A percentile compares a stretch with the other conserved stretches of the same genome.
Conservation (phyloP, 1,140 invertebrate species). For the Papilio dardanus region DNA sequence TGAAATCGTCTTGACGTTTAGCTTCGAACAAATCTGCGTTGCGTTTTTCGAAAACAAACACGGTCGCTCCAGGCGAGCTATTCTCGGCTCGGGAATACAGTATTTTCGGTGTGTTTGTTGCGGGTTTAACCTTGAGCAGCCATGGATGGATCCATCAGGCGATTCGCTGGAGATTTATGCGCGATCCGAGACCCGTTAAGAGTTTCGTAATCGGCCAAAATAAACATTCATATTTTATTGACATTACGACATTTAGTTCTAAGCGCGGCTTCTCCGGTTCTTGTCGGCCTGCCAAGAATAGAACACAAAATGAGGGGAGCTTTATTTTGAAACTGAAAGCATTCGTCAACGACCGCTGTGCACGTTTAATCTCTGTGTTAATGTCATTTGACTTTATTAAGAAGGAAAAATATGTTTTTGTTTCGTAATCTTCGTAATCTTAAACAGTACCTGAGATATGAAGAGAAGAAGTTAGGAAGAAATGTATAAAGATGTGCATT, state of each 20-base stretch:
- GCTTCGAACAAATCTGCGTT: conserved; percentile 51
- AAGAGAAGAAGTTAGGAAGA: background rate
- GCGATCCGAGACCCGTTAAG: conserved; percentile 60
- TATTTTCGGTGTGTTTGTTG: conserved; percentile 63
- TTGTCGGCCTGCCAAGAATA: conserved; percentile 65
- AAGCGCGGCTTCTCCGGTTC: conserved; percentile 53
- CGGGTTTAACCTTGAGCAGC: conserved; percentile 64
- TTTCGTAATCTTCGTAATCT: background rate
- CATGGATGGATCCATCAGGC: conserved; percentile 56
- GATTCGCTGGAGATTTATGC: conserved; percentile 73
- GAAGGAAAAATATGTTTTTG: conserved; percentile 6
- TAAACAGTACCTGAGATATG: background rate
- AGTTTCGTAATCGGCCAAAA: conserved; percentile 78
- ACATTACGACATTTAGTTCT: conserved; percentile 75
- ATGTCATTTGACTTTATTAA: conserved; percentile 30
- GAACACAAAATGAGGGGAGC: conserved; percentile 66
- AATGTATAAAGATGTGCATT: background rate
- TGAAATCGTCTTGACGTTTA: conserved; percentile 48
- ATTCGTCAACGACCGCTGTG: conserved; percentile 47
- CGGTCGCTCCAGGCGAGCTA: conserved; percentile 50
- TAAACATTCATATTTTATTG: conserved; percentile 80
- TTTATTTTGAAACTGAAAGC: conserved; percentile 70
- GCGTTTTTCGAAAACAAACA: conserved; percentile 54
- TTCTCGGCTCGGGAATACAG: conserved; percentile 68
- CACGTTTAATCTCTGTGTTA: conserved; percentile 40